Conservation (phyloP, 2,797 vertebrate species). For the Xenopus petersii region DNA sequence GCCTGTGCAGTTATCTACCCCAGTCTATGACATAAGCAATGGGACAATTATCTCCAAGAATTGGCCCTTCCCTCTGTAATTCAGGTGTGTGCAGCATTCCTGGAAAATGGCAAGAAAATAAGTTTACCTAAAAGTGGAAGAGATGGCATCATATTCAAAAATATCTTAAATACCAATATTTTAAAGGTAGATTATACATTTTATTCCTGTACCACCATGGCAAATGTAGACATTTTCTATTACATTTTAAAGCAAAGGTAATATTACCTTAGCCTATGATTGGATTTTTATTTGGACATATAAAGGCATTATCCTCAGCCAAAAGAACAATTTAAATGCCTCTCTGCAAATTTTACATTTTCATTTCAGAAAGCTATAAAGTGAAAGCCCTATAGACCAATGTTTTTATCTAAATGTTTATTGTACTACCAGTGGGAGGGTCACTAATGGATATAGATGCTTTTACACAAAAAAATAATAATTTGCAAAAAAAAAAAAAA, state of each 20-base stretch:
- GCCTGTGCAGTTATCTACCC: too few relatives aligned
- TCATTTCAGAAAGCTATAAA: conserved; percentile 8
- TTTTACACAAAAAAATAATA: conserved; percentile 14
- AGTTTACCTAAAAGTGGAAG: too few relatives aligned
- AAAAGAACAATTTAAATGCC: not conserved
- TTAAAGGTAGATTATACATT: too few relatives aligned
- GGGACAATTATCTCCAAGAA: too few relatives aligned
- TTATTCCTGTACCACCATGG: conserved; percentile 1
- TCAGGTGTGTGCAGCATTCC: too few relatives aligned
- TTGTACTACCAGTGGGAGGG: not conserved
- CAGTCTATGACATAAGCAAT: too few relatives aligned
- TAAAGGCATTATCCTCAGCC: conserved; percentile 19
- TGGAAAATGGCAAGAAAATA: too few relatives aligned
- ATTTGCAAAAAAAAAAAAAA: conserved; percentile 12
- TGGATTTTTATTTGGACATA: conserved; percentile 25
- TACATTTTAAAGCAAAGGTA: conserved; percentile 18
- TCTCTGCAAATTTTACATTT: conserved; percentile 21
- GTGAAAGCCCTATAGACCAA: conserved; percentile 10
- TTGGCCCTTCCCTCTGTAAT: too few relatives aligned
- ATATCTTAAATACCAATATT: too few relatives aligned
- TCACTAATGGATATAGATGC: not conserved
- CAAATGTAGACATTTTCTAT: conserved; percentile 13
- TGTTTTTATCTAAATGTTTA: not conserved
- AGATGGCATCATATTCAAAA: too few relatives aligned
- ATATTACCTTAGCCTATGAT: conserved; percentile 10